These are phyloP conservation scores for Graptemys geographica DNA, from an alignment of 2,797 vertebrate species.

Conservation along the genomic window DNA sequence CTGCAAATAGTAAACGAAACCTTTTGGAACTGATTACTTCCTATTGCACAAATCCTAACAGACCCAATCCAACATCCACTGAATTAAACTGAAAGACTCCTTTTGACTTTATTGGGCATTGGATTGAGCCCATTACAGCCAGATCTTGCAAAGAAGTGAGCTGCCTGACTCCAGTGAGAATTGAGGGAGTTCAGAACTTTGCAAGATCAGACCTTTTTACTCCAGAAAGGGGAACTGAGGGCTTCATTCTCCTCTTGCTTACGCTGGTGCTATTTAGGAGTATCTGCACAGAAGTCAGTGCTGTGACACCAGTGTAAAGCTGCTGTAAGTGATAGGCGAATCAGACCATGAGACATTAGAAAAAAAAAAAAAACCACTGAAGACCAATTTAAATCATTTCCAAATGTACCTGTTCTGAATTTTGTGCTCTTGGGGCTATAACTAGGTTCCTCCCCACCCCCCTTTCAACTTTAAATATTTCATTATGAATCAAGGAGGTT, in stretches of 20 bases:
- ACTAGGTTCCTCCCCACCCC: background rate
- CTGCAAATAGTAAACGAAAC: background rate
- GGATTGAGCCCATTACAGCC: background rate
- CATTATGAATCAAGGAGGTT: background rate
- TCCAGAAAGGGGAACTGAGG: background rate
- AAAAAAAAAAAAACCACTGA: too few species aligned
- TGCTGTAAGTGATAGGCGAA: background rate
- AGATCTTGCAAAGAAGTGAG: background rate
- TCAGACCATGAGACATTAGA: background rate
- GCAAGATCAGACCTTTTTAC: background rate
- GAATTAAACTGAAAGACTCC: background rate
- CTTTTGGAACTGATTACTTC: background rate
- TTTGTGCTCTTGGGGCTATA: background rate
- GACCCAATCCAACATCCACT: background rate
- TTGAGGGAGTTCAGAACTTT: background rate
- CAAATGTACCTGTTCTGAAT: background rate
- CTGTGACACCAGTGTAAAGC: background rate
- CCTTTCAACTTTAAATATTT: slow-evolving; percentile 8
- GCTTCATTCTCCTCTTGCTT: background rate
- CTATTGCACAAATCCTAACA: background rate
- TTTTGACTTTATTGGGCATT: background rate
- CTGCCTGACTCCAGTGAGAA: background rate
- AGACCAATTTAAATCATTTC: background rate
- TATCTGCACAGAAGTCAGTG: background rate
- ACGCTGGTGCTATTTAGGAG: too few species aligned